Percentiles rank a stretch among this genome's conserved stretches.
phyloP scores from a whole-genome alignment of 2,888 invertebrate species.

The Agrilus biguttatus region DNA sequence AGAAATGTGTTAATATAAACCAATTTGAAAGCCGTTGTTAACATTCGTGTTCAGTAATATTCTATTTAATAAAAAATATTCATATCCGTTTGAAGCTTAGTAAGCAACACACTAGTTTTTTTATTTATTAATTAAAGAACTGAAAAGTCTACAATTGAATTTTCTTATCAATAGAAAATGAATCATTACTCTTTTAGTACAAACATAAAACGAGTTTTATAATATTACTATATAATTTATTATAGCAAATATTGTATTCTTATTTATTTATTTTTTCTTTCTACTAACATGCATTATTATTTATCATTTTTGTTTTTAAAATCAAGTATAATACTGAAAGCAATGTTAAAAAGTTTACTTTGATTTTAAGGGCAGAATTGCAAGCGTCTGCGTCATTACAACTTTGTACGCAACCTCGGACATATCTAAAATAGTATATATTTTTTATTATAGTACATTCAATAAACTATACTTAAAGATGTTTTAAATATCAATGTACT shows the following conservation, averaged over 20 bases:
- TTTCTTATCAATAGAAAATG: neutral
- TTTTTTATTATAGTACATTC: neutral
- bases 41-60: neutral
- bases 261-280: slow-evolving; percentile 2
- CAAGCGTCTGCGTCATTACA: slow-evolving; percentile 89
- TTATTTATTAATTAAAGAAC: no score
- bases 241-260: neutral
- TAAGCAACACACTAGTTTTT: no score
- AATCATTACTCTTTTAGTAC: neutral
- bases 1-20: neutral
- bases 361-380: slow-evolving; percentile 35
- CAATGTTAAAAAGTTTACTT: neutral
- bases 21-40: no score
- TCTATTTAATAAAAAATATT: neutral
- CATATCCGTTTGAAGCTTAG: no score
- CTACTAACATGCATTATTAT: neutral
- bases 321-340: no score
- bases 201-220: neutral
- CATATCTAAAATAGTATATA: slow-evolving; percentile 49
- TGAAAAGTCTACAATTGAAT: neutral
- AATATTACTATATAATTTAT: neutral
- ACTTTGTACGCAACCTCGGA: slow-evolving; percentile 86
- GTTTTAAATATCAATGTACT: neutral
- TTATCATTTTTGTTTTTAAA: neutral
- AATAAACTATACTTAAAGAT: no score